Evolutionary conservation across 2,797 vertebrate species (phyloP), one percentile per base, ranked within the genome.

Genomic region (Nannoperca australis): DNA sequence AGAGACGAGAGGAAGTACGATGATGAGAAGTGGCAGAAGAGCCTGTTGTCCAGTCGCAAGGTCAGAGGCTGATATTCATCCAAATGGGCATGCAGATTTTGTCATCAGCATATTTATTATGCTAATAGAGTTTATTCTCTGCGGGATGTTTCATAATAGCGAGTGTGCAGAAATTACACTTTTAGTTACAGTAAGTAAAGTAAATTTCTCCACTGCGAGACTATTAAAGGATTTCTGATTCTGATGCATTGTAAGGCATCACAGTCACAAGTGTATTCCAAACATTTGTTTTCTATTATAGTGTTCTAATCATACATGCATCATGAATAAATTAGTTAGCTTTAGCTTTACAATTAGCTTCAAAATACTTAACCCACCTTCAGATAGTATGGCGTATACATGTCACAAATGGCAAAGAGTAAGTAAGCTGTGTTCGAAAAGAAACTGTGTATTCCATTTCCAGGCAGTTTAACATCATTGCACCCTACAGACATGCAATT

Each of bases 11-110:
- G 71, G 40, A 60, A 61, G 61, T 10, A 44, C 0, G 8, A 22
- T 54, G 64, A 83, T 81, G 70, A 76, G 59, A 59, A 36, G 18
- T 34, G 54, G 53, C 62, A 24, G 47, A 53, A 30, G 36, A 78
- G 54, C 51, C 32, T n/a, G 30, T 75, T 60, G 68, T 85, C 85
- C 74, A 67, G 58, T 76, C 32, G 3, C 73, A 82, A 83, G 87
- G 85, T 86, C 85, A 80, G 45, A 71, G 30, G 24, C 50, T 71
- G 73, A 82, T 83, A 55, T 79, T 70, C 65, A 74, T 67, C 60
- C 45, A 65, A 70, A 65, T 49, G 60, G 53, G 20, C 2, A 15
- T 0, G 14, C 59, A 36, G 75, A 22, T 51, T 78, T 71, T 47
- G 74, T 64, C 27, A 67, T 81, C 58, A 20, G 36, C 50, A 10